phyloP scores from a whole-genome alignment of 2,888 invertebrate genomes.

The Magallana nippona region DNA sequence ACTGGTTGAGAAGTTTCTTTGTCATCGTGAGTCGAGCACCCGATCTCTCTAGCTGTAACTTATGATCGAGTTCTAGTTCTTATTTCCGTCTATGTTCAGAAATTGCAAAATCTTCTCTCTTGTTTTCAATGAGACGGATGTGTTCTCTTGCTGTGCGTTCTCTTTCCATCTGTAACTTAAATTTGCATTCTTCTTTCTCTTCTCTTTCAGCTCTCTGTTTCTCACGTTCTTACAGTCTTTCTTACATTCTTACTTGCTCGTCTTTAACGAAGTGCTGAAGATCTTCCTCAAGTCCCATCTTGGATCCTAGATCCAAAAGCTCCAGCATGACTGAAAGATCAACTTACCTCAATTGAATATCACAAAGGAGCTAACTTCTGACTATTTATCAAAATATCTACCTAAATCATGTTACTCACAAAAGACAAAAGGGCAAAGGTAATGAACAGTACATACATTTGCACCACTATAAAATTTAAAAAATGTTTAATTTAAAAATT shows the following conservation, averaged over 20 bases:
- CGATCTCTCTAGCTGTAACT: too few species aligned
- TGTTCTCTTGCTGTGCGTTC: neutral
- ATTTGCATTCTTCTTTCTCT: neutral
- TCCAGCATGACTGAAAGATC: neutral
- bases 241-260: constrained; percentile 10
- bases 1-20: neutral
- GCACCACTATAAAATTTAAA: neutral
- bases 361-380: neutral
- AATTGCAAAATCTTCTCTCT: neutral
- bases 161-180: neutral
- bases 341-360: neutral
- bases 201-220: neutral
- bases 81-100: neutral
- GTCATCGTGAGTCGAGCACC: too few species aligned
- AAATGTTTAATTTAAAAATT: too few species aligned
- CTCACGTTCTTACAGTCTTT: constrained; percentile 25
- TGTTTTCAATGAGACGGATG: neutral
- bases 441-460: neutral
- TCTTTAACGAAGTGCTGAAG: constrained; percentile 19
- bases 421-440: neutral
- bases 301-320: constrained; percentile 20
- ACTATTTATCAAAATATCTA: neutral
- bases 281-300: constrained; percentile 35
- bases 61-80: too few species aligned
- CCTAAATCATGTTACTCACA: neutral